Base-by-base conservation (phyloP, 2,888 invertebrate species). In the Scrobipalpa atriplicella region DNA sequence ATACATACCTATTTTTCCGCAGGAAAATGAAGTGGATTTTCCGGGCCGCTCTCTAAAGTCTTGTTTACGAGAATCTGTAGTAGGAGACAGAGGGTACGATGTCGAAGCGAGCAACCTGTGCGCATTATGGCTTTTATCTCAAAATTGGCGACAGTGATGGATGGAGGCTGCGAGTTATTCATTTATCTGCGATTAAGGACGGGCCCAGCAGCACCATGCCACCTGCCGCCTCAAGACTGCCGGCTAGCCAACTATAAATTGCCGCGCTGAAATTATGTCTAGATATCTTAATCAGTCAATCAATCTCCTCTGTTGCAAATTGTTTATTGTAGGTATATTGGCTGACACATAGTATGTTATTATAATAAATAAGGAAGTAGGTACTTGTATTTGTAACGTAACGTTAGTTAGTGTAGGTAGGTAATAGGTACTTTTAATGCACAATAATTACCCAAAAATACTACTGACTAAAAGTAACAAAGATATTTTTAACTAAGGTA, bases 101-200 rank as follows among this genome's bases (percentile, higher is more conserved):
- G 69, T 66, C 70, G 75, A 77, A 76, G 76, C 61, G 76, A 77
- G 72, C 77, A 80, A 78, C 73, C 76, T 76, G 77, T 73, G 81
- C 73, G 73, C 79, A 78, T 79, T 79, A 81, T 76, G 75, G 83
- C 82, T 85, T 86, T 86, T 86, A 86, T 89, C 85, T 87, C 84
- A 85, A 87, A 88, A 87, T 87, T 82, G 81, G 71, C 75, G 88
- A 88, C 87, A 82, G 81, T 89, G 87, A 89, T 87, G 83, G 89
- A 90, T 89, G 85, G 73, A 72, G 78, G 77, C 74, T 72, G 78
- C 69, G 75, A 71, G 80, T 88, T 88, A 89, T 88, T 89, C 90
- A 87, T 88, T 90, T 88, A 90, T 84, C 84, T 78, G 72, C 82
- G 81, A 86, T 86, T 58, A 87, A 81, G 83, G 82, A 78, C 73